Evolutionary conservation across 1,140 invertebrate genomes (phyloP).

Genomic region (Nebria ingens): DNA sequence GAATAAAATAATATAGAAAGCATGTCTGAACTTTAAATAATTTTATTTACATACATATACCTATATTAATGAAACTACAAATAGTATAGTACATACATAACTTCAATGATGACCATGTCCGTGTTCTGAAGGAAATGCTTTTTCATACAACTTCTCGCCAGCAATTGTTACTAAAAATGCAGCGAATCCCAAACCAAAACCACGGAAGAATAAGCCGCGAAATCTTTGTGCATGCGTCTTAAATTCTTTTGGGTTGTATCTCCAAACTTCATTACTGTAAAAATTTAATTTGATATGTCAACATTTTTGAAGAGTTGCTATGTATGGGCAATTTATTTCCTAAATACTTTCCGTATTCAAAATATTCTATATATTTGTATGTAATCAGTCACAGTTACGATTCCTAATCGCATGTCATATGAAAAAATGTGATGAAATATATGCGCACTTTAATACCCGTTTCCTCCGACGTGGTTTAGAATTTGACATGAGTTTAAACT

Average conservation of each 20-base stretch:
- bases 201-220: conserved; percentile 40
- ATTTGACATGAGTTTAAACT: too few species aligned
- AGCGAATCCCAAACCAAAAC: conserved; percentile 49
- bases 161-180: conserved; percentile 53
- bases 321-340: too few species aligned
- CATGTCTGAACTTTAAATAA: too few species aligned
- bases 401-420: too few species aligned
- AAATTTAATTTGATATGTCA: conserved; percentile 8
- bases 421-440: too few species aligned
- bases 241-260: conserved; percentile 45
- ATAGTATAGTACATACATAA: neutral
- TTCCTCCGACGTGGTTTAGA: too few species aligned
- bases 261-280: conserved; percentile 69
- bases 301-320: neutral
- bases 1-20: too few species aligned
- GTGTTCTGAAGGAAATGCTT: conserved; percentile 38
- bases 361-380: too few species aligned
- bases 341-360: too few species aligned
- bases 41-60: conserved; percentile 11
- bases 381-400: too few species aligned
- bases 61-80: conserved; percentile 1
- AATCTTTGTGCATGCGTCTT: conserved; percentile 32
- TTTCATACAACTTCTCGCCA: conserved; percentile 38
- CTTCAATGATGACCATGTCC: conserved; percentile 35
- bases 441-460: too few species aligned